These are phyloP conservation scores for Drepana arcuata DNA, from an alignment of 1,140 invertebrate species.

Conservation along the genomic window DNA sequence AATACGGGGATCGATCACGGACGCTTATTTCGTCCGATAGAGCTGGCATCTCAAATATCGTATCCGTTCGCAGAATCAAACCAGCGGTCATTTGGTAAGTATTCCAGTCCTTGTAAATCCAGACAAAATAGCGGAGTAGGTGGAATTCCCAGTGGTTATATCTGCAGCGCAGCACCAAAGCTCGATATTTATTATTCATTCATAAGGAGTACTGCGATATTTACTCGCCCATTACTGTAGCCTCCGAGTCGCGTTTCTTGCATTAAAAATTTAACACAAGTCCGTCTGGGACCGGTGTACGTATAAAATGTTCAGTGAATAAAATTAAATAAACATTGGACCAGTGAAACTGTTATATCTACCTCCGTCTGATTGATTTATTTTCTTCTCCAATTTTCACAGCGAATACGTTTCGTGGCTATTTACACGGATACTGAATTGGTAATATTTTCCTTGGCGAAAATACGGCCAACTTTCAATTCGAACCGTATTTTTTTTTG, in stretches of 20 bases:
- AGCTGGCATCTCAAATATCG: constrained; percentile 2
- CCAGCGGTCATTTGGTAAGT: constrained; percentile 7
- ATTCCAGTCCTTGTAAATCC: constrained; percentile 4
- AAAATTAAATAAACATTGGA: constrained; percentile 22
- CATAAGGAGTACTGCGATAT: constrained; percentile 51
- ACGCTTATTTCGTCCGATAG: constrained; percentile 3
- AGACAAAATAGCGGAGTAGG: constrained; percentile 12
- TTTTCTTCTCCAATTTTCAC: not conserved
- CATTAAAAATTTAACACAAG: constrained; percentile 47
- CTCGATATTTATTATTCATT: constrained; percentile 52
- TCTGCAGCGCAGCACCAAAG: constrained; percentile 21
- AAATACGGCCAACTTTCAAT: not conserved
- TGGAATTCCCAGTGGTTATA: constrained; percentile 24
- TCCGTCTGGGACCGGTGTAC: constrained; percentile 15
- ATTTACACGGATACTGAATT: not conserved
- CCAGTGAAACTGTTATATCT: no score
- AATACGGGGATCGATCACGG: not conserved
- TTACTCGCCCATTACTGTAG: constrained; percentile 50
- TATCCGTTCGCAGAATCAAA: not conserved
- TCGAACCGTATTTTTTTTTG: not conserved
- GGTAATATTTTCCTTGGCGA: not conserved
- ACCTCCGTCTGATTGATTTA: no score
- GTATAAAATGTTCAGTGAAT: constrained; percentile 22
- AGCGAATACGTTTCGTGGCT: not conserved
- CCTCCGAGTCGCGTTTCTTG: constrained; percentile 36